Conservation (phyloP, 2,797 vertebrate species). For the Fistularia tabacaria region DNA sequence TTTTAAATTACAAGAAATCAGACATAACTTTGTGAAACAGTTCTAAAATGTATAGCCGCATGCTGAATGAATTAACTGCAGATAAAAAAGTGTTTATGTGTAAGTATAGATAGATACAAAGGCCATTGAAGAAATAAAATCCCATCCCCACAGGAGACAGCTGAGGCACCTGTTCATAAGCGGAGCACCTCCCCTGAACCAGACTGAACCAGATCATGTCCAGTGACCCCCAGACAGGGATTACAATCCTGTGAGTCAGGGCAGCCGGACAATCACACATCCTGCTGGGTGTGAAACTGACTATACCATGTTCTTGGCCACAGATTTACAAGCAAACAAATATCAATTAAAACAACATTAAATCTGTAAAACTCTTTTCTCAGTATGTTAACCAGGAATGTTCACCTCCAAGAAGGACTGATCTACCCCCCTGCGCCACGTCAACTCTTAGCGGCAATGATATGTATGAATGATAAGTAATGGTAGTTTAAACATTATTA, state of each 20-base stretch:
- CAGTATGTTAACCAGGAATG: too few species aligned
- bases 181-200: constrained; percentile 43
- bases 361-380: not conserved
- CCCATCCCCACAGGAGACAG: constrained; percentile 47
- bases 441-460: too few species aligned
- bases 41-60: constrained; percentile 14
- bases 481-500: too few species aligned
- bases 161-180: constrained; percentile 62
- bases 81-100: not conserved
- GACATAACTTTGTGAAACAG: constrained; percentile 14
- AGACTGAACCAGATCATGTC: constrained; percentile 46
- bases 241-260: constrained; percentile 46
- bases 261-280: constrained; percentile 40
- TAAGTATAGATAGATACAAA: constrained; percentile 1
- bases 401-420: too few species aligned
- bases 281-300: constrained; percentile 40
- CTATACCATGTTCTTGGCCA: constrained; percentile 3
- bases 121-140: constrained; percentile 23
- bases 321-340: not conserved
- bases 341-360: not conserved
- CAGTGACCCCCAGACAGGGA: constrained; percentile 44
- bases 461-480: too few species aligned
- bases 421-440: too few species aligned
- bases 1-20: constrained; percentile 25
- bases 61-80: constrained; percentile 15